Evolutionary conservation across 2,888 invertebrate genomes (phyloP), one percentile per base, ranked within the genome.

Genomic region (Caenorhabditis virilis): DNA sequence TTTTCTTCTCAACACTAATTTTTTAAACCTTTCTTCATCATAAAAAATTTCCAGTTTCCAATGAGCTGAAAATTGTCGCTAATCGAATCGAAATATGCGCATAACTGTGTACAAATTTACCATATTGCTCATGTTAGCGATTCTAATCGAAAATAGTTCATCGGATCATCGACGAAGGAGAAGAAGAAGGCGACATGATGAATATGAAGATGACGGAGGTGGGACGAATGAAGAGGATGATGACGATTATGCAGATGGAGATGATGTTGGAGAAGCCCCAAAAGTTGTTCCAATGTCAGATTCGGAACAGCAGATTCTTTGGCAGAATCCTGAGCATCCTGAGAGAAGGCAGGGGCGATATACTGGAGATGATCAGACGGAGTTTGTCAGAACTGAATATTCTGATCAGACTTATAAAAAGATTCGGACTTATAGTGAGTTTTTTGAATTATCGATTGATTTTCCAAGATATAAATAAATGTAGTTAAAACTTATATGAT

Each of bases 361-460:
- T 56, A 26, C 50, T 22, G 59, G 49, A 15, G 72, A 76, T 30
- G 72, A 65, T 20, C 60, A 61, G 35, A 70, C 72, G 4, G 70
- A 76, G 30, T 76, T 76, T 45, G 72, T 76, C 20, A 39, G 75
- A 11, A 73, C 69, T 0, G 67, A 71, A 53, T 73, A 61, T 49
- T 56, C 54, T n/a, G 72, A 76, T 36, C 62, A 64, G 5, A 69
- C 64, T 55, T 76, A 76, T 53, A 72, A 71, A 53, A 73, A 73
- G 38, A 49, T 70, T 22, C 47, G 75, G 20, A 76, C 75, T n/a
- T 76, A 72, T 59, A 73, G 75, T 76, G 42, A 70, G 75, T 72
- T 65, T 59, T 39, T 27, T 3, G 3, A 9, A 9, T 30, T 30
- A 30, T 30, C 7, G 30, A 30, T 30, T 30, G 6, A 6, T 38